phyloP scores from a whole-genome alignment of 2,888 invertebrate species.

The Pharmacophagus antenor region DNA sequence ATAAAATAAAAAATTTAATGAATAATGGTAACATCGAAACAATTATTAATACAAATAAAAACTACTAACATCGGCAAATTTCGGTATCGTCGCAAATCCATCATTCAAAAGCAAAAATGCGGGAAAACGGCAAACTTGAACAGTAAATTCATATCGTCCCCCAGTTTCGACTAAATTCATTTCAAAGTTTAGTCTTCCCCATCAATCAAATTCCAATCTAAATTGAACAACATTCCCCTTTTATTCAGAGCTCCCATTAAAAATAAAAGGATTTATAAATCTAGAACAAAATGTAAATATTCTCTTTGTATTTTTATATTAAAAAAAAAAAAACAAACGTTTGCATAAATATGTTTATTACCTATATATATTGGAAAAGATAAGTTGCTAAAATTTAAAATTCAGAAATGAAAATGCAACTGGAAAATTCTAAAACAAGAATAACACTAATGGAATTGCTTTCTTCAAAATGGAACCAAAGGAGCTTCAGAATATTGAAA shows the following conservation, averaged over 20 bases:
- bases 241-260: slow-evolving; percentile 38
- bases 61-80: background rate
- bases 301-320: background rate
- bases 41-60: background rate
- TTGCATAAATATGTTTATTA: background rate
- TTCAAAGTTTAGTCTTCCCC: slow-evolving; percentile 63
- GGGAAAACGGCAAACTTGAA: slow-evolving; percentile 1
- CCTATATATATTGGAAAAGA: background rate
- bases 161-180: slow-evolving; percentile 49
- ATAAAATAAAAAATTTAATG: too few relatives aligned
- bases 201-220: slow-evolving; percentile 75
- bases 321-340: background rate
- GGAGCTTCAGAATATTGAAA: slow-evolving; percentile 8
- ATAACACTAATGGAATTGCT: slow-evolving; percentile 21
- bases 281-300: slow-evolving; percentile 19
- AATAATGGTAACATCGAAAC: too few relatives aligned
- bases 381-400: background rate
- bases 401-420: background rate
- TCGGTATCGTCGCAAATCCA: background rate
- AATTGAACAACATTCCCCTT: slow-evolving; percentile 58
- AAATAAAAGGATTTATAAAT: slow-evolving; percentile 34
- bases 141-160: slow-evolving; percentile 35
- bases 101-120: background rate
- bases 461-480: background rate
- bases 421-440: slow-evolving; percentile 14